These are phyloP conservation scores for Porites evermanni DNA, from an alignment of 92 coral and sea anemone species.

Conservation along the genomic window DNA sequence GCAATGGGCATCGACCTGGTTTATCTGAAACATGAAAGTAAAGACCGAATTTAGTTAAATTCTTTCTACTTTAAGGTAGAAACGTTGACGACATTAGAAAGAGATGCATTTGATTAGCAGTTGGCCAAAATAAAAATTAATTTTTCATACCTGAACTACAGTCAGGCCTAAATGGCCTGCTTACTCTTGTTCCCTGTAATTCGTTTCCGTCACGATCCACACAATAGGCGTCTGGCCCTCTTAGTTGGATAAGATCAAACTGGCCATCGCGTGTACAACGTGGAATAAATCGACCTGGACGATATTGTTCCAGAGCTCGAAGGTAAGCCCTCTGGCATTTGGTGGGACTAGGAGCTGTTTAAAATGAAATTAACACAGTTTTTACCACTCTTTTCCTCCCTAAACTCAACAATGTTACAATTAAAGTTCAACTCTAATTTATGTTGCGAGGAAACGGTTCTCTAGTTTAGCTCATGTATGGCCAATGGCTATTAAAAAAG, in stretches of 20 bases:
- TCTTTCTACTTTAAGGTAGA: neutral
- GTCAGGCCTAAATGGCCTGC: constrained; percentile 80
- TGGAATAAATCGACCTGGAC: constrained; percentile 82
- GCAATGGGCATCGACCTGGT: constrained; percentile 34
- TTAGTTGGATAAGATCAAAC: constrained; percentile 78
- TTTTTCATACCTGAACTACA: constrained; percentile 70
- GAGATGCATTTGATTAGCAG: too few relatives aligned
- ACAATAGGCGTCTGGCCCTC: constrained; percentile 74
- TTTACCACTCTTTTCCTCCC: too few relatives aligned
- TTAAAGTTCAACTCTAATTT: neutral
- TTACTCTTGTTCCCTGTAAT: constrained; percentile 79
- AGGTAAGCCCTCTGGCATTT: constrained; percentile 75
- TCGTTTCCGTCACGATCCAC: constrained; percentile 81
- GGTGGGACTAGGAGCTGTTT: constrained; percentile 76
- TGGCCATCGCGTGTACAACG: constrained; percentile 82
- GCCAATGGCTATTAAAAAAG: too few relatives aligned
- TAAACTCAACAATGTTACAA: too few relatives aligned
- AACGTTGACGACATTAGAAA: neutral
- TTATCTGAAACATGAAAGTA: constrained; percentile 13
- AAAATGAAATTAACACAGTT: neutral
- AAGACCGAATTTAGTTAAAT: too few relatives aligned
- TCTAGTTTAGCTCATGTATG: too few relatives aligned
- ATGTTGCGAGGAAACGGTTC: neutral
- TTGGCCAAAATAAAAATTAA: too few relatives aligned
- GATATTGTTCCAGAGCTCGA: constrained; percentile 61